These are phyloP conservation scores for Orbicella faveolata DNA, from an alignment of 64 coral and sea anemone genomes.

Conservation along the genomic window DNA sequence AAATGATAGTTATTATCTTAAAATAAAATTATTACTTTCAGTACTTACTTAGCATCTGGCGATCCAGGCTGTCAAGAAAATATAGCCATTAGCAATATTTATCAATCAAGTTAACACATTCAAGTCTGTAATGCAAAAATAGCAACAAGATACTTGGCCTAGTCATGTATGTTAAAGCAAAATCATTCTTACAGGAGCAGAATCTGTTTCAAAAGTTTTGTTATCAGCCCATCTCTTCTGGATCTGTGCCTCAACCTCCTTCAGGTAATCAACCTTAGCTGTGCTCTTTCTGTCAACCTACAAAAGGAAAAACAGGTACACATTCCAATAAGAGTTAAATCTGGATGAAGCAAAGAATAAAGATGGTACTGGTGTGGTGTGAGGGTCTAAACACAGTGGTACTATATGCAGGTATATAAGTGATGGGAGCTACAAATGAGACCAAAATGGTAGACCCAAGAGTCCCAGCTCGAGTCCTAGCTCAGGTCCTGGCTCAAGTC, in stretches of 20 bases:
- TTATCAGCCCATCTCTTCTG: slow-evolving; percentile 59
- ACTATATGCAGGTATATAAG: too few relatives aligned
- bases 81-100: background rate
- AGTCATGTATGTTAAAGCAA: background rate
- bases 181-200: slow-evolving; percentile 30
- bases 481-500: too few relatives aligned
- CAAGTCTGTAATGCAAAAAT: background rate
- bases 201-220: slow-evolving; percentile 56
- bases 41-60: slow-evolving; percentile 26
- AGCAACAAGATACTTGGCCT: background rate
- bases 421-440: too few relatives aligned
- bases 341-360: too few relatives aligned
- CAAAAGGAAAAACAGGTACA: background rate
- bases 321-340: too few relatives aligned
- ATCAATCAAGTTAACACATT: background rate
- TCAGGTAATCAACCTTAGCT: slow-evolving; percentile 66
- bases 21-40: background rate
- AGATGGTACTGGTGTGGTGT: too few relatives aligned
- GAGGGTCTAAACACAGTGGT: too few relatives aligned
- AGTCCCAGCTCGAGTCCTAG: too few relatives aligned
- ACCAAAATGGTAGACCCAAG: too few relatives aligned
- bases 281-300: slow-evolving; percentile 73
- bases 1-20: background rate
- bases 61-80: slow-evolving; percentile 20
- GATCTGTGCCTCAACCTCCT: slow-evolving; percentile 48